phyloP scores from a whole-genome alignment of 2,888 invertebrate genomes.

The Rhodophaea formosa region DNA sequence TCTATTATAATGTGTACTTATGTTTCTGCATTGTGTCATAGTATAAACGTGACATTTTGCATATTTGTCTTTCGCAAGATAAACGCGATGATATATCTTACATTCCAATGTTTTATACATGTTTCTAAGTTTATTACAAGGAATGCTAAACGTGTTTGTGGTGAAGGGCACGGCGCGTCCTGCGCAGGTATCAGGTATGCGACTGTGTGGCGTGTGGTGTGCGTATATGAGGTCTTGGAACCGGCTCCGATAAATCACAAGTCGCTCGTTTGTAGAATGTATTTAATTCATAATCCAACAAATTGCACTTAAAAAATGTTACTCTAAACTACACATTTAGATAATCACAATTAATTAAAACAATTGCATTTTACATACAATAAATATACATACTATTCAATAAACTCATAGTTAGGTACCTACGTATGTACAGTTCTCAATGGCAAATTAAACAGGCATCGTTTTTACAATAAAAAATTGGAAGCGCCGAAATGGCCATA shows the following conservation, averaged over 20 bases:
- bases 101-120: background rate
- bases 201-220: no score
- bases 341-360: slow-evolving; percentile 63
- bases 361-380: slow-evolving; percentile 48
- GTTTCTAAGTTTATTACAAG: background rate
- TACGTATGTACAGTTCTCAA: slow-evolving; percentile 53
- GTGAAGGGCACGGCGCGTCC: slow-evolving; percentile 13
- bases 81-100: background rate
- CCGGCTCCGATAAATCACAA: slow-evolving; percentile 15
- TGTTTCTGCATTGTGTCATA: no score
- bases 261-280: slow-evolving; percentile 13
- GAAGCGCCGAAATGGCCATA: slow-evolving; percentile 26
- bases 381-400: slow-evolving; percentile 49
- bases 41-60: no score
- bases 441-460: slow-evolving; percentile 57
- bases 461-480: slow-evolving; percentile 38
- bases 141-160: slow-evolving; percentile 13
- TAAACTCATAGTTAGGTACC: slow-evolving; percentile 37
- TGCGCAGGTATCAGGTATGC: background rate
- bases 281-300: slow-evolving; percentile 48
- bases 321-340: slow-evolving; percentile 67
- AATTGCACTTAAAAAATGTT: slow-evolving; percentile 63
- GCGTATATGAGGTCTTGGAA: background rate
- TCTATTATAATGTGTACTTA: no score
- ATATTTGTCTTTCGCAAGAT: background rate